Evolutionary conservation across 2,888 invertebrate genomes (phyloP).

Genomic region (Cylloceria caligata): DNA sequence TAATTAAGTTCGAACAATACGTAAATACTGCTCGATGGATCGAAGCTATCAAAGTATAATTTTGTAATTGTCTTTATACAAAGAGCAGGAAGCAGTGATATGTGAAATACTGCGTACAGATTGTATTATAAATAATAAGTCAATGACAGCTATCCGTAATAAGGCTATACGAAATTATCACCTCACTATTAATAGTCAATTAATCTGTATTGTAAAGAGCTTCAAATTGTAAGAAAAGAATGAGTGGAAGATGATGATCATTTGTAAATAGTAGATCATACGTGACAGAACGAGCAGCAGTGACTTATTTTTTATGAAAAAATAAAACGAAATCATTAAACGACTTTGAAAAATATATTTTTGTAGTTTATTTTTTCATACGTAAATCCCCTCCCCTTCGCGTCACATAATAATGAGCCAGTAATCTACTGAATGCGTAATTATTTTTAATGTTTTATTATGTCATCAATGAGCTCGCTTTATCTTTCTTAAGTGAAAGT

Average conservation of each 20-base stretch:
- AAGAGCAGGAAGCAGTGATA: neutral
- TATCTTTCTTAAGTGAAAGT: too few species aligned
- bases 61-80: conserved; percentile 16
- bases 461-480: too few species aligned
- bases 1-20: conserved; percentile 21
- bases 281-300: conserved; percentile 62
- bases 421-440: too few species aligned
- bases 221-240: neutral
- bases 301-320: conserved; percentile 73
- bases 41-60: neutral
- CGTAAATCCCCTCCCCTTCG: too few species aligned
- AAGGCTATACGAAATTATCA: conserved; percentile 15
- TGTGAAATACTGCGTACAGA: conserved; percentile 43
- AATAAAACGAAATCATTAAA: conserved; percentile 21
- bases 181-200: conserved; percentile 28
- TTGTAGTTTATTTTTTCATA: neutral
- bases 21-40: conserved; percentile 12
- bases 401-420: too few species aligned
- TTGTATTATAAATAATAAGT: conserved; percentile 35
- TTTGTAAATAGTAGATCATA: conserved; percentile 71
- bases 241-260: conserved; percentile 26
- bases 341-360: neutral
- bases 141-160: conserved; percentile 3
- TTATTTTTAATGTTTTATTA: too few species aligned
- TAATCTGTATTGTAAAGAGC: conserved; percentile 48